Conservation (phyloP, 2,888 invertebrate genomes). For the Tricholauxania praeusta region DNA sequence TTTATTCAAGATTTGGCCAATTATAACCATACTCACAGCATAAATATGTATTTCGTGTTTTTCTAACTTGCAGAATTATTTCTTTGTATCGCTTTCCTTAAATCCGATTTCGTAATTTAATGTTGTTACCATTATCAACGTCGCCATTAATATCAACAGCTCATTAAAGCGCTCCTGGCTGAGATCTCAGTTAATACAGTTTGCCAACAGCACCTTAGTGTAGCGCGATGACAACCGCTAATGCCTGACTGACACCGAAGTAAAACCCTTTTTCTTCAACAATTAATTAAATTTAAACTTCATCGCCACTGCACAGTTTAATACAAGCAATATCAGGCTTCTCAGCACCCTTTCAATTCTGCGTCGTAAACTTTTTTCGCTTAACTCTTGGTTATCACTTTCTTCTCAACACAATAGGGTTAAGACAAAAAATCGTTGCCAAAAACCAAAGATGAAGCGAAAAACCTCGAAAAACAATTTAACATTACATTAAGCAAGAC, state of each 20-base stretch:
- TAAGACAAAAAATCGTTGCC: slow-evolving; percentile 1
- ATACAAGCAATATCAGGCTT: slow-evolving; percentile 27
- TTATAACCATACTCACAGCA: no score
- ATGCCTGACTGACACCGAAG: slow-evolving; percentile 20
- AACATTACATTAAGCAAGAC: slow-evolving; percentile 45
- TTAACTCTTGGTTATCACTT: not conserved
- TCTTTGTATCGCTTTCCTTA: not conserved
- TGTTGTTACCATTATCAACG: slow-evolving; percentile 30
- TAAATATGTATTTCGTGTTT: no score
- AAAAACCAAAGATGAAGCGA: not conserved
- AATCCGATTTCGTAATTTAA: slow-evolving; percentile 35
- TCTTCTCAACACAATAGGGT: not conserved
- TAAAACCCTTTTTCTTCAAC: not conserved
- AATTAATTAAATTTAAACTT: slow-evolving; percentile 36
- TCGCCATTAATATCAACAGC: slow-evolving; percentile 36
- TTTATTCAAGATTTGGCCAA: no score
- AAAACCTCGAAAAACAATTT: slow-evolving; percentile 42
- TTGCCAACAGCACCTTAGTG: no score
- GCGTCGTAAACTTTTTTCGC: not conserved
- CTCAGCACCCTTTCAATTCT: not conserved
- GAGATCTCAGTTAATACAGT: not conserved
- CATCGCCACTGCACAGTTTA: slow-evolving; percentile 8
- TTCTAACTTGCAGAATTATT: no score
- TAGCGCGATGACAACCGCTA: slow-evolving; percentile 22
- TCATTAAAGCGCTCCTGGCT: slow-evolving; percentile 19